These are phyloP conservation scores for Liolophura sinensis DNA, from an alignment of 1,140 invertebrate genomes.

Conservation along the genomic window DNA sequence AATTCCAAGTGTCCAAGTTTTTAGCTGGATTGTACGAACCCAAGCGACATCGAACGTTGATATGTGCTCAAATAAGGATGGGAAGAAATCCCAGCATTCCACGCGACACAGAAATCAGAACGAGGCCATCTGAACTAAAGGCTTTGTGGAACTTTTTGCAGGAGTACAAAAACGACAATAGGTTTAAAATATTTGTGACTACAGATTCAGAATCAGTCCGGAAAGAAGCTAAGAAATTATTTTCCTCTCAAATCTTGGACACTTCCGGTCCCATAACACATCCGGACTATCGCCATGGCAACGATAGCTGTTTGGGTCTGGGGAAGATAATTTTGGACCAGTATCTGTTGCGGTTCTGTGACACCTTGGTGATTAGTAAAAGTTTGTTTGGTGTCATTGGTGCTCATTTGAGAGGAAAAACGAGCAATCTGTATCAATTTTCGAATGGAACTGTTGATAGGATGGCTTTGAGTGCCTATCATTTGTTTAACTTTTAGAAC, in stretches of 20 bases:
- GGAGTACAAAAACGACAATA: slow-evolving; percentile 18
- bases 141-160: slow-evolving; percentile 27
- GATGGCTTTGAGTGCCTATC: no score
- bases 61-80: slow-evolving; percentile 31
- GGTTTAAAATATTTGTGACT: slow-evolving; percentile 31
- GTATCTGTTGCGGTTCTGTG: slow-evolving; percentile 29
- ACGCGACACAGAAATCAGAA: slow-evolving; percentile 24
- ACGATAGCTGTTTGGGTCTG: slow-evolving; percentile 23
- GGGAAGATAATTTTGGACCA: slow-evolving; percentile 34
- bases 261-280: slow-evolving; percentile 30
- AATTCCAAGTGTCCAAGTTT: background rate
- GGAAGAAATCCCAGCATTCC: slow-evolving; percentile 32
- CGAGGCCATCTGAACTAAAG: slow-evolving; percentile 20
- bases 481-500: no score
- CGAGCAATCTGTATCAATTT: slow-evolving; percentile 26
- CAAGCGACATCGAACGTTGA: slow-evolving; percentile 19
- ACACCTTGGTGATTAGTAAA: slow-evolving; percentile 28
- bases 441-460: slow-evolving; percentile 14
- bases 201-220: slow-evolving; percentile 28
- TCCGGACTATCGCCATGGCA: slow-evolving; percentile 18
- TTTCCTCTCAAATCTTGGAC: slow-evolving; percentile 17
- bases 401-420: slow-evolving; percentile 26
- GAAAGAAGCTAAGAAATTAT: slow-evolving; percentile 21
- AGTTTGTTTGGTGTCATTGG: slow-evolving; percentile 32
- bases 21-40: slow-evolving; percentile 1